phyloP scores from a whole-genome alignment of 2,113 vertebrate species.

The Oxygymnocypris stewartii region DNA sequence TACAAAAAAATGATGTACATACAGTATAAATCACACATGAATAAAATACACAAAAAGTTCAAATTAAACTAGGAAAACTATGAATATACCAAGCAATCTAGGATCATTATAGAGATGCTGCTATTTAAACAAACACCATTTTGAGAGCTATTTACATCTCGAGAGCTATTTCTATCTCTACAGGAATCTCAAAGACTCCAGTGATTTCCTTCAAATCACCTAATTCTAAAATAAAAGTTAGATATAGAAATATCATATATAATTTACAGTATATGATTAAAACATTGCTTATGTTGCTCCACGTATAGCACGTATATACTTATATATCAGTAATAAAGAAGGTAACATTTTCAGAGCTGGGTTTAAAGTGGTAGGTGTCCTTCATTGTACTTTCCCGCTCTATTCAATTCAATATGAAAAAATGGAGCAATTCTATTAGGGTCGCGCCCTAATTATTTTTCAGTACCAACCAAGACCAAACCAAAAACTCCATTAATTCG shows the following conservation, averaged over 20 bases:
- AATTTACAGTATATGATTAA: not conserved
- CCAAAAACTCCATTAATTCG: not conserved
- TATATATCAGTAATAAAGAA: not conserved
- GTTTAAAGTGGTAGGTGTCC: not conserved
- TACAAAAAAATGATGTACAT: not conserved
- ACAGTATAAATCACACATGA: not conserved
- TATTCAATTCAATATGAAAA: not conserved
- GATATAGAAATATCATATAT: not conserved
- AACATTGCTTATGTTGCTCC: not conserved
- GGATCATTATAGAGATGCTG: not conserved
- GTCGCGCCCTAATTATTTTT: not conserved
- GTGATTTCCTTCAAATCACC: not conserved
- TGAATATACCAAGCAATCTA: not conserved
- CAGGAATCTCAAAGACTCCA: not conserved
- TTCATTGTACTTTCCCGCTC: not conserved
- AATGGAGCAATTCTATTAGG: no score
- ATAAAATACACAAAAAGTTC: not conserved
- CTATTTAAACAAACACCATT: not conserved
- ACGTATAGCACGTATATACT: no score
- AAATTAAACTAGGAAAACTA: not conserved
- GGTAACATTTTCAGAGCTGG: not conserved
- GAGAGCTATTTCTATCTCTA: not conserved
- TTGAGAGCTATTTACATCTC: not conserved
- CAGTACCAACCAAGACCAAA: not conserved
- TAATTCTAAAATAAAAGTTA: not conserved